Base-by-base conservation (phyloP, 2,888 invertebrate species). In the Hydriomena furcata region DNA sequence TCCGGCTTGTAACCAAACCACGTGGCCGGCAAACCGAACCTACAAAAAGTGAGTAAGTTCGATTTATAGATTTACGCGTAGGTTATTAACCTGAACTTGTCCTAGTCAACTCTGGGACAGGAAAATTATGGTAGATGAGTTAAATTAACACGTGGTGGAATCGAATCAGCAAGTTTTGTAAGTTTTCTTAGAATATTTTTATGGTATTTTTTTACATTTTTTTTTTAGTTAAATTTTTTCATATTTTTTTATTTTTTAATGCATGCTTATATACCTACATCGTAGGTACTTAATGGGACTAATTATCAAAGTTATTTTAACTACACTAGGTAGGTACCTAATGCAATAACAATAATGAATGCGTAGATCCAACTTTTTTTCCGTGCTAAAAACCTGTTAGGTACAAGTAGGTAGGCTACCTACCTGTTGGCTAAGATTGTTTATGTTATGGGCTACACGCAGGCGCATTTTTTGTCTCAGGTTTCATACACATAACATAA, bases 11-110 rank as follows among this genome's bases (percentile, higher is more conserved):
- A 37, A 58, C 55, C 44, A 56, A 65, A 82, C 76, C 89, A 89
- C 89, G 89, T 89, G 89, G 84, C 76, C 78, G 82, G 75, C 71
- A 60, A 58, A 67, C 51, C 63, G 62, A 74, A 74, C 76, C 74
- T 73, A 71, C 58, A 77, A 79, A 76, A 70, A 63, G 86, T 88
- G 66, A 87, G 87, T 86, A 61, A 52, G 44, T 58, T 47, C 47
- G 50, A 58, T 63, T 61, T 65, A 41, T 31, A 40, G 8, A 41
- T 34, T 37, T 17, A n/a, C 24, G 10, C 21, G 5, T 40, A 51
- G 42, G 46, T 51, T 48, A 48, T 10, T 50, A 45, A 44, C 51
- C 51, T 42, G 41, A 8, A 31, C 7, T 30, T n/a, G n/a, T 21
- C 25, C 1, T 25, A 23, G 23, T 23, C 23, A 23, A 23, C 23